A percentile compares a stretch with the other conserved stretches of the same genome.
Conservation (phyloP, 2,113 vertebrate species). For the Dicentrarchus labrax region DNA sequence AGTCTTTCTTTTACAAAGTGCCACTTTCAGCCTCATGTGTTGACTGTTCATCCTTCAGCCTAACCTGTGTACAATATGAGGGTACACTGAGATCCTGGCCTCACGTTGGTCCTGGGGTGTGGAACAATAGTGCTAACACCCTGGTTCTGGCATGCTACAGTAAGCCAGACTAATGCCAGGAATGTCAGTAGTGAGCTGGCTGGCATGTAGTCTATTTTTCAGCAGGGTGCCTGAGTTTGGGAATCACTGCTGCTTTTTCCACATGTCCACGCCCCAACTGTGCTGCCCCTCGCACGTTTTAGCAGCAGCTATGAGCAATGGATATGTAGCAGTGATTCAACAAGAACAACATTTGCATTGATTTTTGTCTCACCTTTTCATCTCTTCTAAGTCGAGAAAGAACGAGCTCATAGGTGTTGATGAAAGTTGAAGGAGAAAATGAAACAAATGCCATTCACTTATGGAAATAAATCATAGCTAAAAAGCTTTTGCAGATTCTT, state of each 20-base stretch:
- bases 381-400: not conserved
- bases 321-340: not conserved
- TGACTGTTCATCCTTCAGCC: not conserved
- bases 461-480: not conserved
- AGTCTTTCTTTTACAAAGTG: not conserved
- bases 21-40: no score
- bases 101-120: not conserved
- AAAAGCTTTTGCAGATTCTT: no score
- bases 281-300: constrained; percentile 3
- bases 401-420: no score
- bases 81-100: constrained; percentile 25
- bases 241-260: not conserved
- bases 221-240: constrained; percentile 23
- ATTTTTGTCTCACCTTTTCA: not conserved
- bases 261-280: not conserved
- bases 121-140: constrained; percentile 64
- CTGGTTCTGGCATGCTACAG: constrained; percentile 54
- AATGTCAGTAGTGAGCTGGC: constrained; percentile 66
- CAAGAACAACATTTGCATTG: not conserved
- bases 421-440: not conserved
- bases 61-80: not conserved
- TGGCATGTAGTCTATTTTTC: constrained; percentile 16
- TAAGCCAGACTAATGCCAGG: constrained; percentile 68
- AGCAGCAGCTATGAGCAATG: not conserved
- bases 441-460: not conserved